Evolutionary conservation across 2,888 invertebrate species (phyloP), one percentile per base, ranked within the genome.

Genomic region (Poecilus cupreus): DNA sequence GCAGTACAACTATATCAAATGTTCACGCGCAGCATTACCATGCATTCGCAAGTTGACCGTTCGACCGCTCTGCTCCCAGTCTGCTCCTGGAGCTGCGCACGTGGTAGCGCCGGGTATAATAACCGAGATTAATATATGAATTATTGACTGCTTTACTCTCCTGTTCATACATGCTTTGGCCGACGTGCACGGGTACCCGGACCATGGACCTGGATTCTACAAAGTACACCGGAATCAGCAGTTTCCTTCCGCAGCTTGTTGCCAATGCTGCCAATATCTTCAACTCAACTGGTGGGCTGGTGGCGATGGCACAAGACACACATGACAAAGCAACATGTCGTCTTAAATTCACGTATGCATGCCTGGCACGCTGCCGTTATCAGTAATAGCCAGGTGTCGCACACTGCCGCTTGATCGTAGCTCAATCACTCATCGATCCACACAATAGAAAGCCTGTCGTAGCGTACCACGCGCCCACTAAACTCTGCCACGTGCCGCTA

Each of bases 81-180:
- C 39, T 39, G 68, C 13, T 22, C 26, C 37, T 32, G 18, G n/a
- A 49, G 75, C 54, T 22, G 51, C 49, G 68, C 64, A 60, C 24
- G 57, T 39, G 46, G 57, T 68, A 79, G 79, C 72, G 24, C 43
- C 24, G 80, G 72, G 80, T 80, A 72, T 72, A 80, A 80, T 80
- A 80, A 80, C 80, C 80, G 72, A 80, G 80, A 80, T 80, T 80
- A 80, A 80, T 80, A 72, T 80, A 80, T 80, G 80, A 80, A 80
- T 80, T 80, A 80, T 80, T 80, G 54, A 80, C 80, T 80, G 57
- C 72, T 80, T 80, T 68, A 70, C 80, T 80, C 80, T 80, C 18
- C 80, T 51, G 72, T 68, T 72, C 80, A 80, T 72, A 57, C 57
- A 72, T 20, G 57, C 78, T 76, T 57, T 18, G 54, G 37, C 54